Evolutionary conservation across 2,797 vertebrate species (phyloP), one percentile per base, ranked within the genome.

Genomic region (Chrosomus eos): DNA sequence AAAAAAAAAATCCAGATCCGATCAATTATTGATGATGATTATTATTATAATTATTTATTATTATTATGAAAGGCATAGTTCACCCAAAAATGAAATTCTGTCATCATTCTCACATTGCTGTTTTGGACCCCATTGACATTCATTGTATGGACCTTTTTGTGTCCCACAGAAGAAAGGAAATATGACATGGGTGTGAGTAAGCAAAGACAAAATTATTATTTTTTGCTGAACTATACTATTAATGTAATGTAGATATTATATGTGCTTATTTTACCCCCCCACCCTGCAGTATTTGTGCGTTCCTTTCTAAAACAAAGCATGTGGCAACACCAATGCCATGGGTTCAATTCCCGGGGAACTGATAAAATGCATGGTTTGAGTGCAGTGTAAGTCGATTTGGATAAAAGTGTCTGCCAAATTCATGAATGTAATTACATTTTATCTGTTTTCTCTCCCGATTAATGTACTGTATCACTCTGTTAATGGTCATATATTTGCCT

Each of bases 401-500:
- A 77, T 60, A 60, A 45, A 78, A 45, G n/a, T 45, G 43, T 43
- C 40, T 66, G 60, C 77, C 60, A 79, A 79, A 64, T 14, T 18
- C 77, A 45, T 66, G 60, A 64, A 66, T 33, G 68, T 81, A 43
- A 81, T 81, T 60, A 81, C 68, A 43, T 43, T 82, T 82, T 28
- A 82, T 71, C 53, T 73, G 68, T 82, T 72, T 60, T 43, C 80
- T 43, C 51, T 43, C 3, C 38, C 7, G 7, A 73, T 82, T 60
- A 67, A 83, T 67, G 60, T 26, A 64, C 72, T 75, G 31, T 67
- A 38, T 75, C 33, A 26, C 33, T 53, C 48, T 76, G 77, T 76
- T 76, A 66, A 83, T 76, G 33, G 31, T 36, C 31, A 38, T 67
- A 66, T 83, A 83, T 76, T 40, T 74, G 31, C 58, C 40, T 64